Base-by-base conservation (phyloP, 2,797 vertebrate genomes). In the Rhabdomys pumilio region DNA sequence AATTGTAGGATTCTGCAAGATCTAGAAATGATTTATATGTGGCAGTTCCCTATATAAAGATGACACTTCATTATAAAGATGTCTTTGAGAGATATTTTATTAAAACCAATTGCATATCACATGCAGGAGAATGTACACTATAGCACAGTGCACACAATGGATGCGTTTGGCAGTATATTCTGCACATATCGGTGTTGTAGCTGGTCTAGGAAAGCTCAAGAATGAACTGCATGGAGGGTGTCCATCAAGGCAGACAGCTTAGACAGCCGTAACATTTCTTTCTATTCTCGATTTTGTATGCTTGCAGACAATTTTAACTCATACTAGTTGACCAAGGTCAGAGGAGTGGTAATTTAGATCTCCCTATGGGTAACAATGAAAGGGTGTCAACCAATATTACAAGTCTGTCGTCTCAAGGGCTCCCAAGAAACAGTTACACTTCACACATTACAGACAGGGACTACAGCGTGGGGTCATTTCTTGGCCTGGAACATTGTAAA, bases 1-100 rank as follows among this genome's bases (percentile, higher is more conserved):
- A 95, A 67, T 57, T 88, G 79, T 8, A 94, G 67, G n/a, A 88
- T 95, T 96, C 59, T 31, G 14, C 80, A 63, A 93, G 31, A 93
- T 38, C 34, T 73, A 75, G 94, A 11, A 82, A 17, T 41, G 41
- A 77, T 26, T 13, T 24, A 61, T 29, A 17, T 75, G 44, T 3
- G 41, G 53, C 8, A 83, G 41, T 65, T 15, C 1, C 19, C 24
- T 76, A 55, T 47, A 76, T 72, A 90, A 95, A 95, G 44, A 82
- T 53, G 17, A 19, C 59, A 6, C 29, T 92, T 83, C 89, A n/a
- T 65, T 83, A 82, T 77, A 63, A 81, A 90, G 55, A 50, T 95
- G 19, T 26, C 41, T 90, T 44, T 63, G 41, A 96, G 57, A 69
- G 41, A n/a, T 77, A 65, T 90, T 85, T 92, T 85, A 87, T 65